These are phyloP conservation scores for Euglossa dilemma DNA, from an alignment of 1,140 invertebrate species.

Conservation along the genomic window DNA sequence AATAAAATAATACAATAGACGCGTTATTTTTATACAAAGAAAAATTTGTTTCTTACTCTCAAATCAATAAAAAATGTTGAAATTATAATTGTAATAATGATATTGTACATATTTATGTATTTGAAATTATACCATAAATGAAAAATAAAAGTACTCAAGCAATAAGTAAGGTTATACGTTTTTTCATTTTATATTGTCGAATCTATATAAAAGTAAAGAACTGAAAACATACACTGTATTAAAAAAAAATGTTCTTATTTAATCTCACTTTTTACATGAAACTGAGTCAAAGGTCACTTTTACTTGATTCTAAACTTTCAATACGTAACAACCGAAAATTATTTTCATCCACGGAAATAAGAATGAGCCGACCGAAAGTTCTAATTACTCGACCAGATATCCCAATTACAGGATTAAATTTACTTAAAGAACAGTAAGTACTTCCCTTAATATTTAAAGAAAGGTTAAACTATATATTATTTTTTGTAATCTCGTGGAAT, in stretches of 20 bases:
- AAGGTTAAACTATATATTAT: neutral
- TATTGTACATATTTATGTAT: neutral
- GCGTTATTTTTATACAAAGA: neutral
- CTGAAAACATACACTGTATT: no score
- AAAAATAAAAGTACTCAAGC: neutral
- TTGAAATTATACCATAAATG: neutral
- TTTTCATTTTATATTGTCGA: neutral
- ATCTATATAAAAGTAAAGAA: neutral
- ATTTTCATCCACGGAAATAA: neutral
- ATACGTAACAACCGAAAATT: neutral
- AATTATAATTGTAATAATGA: neutral
- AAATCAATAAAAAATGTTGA: constrained; percentile 10
- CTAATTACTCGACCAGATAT: constrained; percentile 84
- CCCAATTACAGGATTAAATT: constrained; percentile 82
- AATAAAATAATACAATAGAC: neutral
- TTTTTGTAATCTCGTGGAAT: neutral
- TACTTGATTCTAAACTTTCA: neutral
- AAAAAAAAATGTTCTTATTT: constrained; percentile 37
- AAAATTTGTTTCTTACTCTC: neutral
- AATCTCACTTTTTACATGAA: neutral
- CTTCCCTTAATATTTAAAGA: neutral
- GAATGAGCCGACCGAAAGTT: constrained; percentile 80
- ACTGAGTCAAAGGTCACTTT: neutral
- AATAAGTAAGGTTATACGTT: constrained; percentile 47
- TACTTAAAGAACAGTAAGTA: constrained; percentile 84